Conservation (phyloP, 1,140 invertebrate genomes). For the Drosophila baimaii region DNA sequence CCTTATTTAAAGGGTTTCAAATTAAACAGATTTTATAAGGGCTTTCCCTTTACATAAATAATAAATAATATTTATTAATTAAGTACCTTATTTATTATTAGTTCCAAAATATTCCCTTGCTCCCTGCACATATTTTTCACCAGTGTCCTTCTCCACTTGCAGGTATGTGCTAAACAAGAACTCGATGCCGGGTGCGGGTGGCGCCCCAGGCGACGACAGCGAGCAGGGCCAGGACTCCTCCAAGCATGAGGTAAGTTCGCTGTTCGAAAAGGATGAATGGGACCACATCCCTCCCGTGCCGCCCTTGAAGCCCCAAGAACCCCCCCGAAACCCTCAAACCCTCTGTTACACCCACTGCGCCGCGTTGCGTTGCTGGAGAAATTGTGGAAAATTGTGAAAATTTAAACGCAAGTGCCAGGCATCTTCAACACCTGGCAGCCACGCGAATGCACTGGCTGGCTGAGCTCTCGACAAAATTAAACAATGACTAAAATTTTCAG, state of each 20-base stretch:
- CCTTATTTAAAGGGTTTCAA: too few relatives aligned
- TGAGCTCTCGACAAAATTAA: conserved; percentile 37
- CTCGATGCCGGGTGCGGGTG: conserved; percentile 30
- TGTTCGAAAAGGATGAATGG: conserved; percentile 11
- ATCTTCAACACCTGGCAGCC: conserved; percentile 8
- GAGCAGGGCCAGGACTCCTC: conserved; percentile 68
- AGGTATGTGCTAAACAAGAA: conserved; percentile 69
- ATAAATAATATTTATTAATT: not conserved
- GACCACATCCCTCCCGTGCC: not conserved
- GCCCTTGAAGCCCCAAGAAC: too few relatives aligned
- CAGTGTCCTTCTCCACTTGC: conserved; percentile 8
- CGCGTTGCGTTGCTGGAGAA: conserved; percentile 7
- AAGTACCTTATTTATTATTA: not conserved
- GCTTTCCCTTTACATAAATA: too few relatives aligned
- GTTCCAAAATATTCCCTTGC: too few relatives aligned
- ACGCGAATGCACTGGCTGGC: conserved; percentile 13
- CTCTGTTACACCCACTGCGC: not conserved
- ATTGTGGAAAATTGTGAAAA: conserved; percentile 43
- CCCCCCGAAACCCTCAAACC: not conserved
- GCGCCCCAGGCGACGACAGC: conserved; percentile 65
- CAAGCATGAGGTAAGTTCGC: conserved; percentile 70
- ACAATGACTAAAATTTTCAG: conserved; percentile 40
- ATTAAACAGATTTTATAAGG: too few relatives aligned
- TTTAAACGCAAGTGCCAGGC: conserved; percentile 52
- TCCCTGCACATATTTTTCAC: conserved; percentile 11